phyloP scores from a whole-genome alignment of 1,140 invertebrate genomes.

The Oreohelix idahoensis region DNA sequence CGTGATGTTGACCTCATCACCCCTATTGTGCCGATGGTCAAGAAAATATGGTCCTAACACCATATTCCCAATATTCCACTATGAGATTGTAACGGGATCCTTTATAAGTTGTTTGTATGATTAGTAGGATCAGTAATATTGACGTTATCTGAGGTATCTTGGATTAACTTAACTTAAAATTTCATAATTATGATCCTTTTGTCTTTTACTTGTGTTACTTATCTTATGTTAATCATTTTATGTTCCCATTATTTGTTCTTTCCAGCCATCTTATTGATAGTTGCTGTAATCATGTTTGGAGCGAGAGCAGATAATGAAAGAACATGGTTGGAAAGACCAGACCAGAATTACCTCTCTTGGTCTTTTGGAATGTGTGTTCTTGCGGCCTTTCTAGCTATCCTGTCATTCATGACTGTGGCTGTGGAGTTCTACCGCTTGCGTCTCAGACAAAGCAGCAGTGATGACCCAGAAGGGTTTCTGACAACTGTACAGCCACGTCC shows the following conservation, averaged over 20 bases:
- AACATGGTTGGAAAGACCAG: constrained; percentile 23
- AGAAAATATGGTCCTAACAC: too few relatives aligned
- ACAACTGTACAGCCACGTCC: not conserved
- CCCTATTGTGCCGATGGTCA: too few relatives aligned
- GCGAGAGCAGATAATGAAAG: constrained; percentile 22
- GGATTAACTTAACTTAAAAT: too few relatives aligned
- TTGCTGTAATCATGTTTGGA: constrained; percentile 35
- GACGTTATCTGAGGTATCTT: too few relatives aligned
- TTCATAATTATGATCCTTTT: too few relatives aligned
- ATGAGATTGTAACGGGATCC: too few relatives aligned
- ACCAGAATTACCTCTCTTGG: constrained; percentile 41
- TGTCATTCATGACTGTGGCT: constrained; percentile 4
- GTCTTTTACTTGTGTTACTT: too few relatives aligned
- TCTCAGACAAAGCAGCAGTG: not conserved
- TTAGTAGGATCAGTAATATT: too few relatives aligned
- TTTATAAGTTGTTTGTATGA: too few relatives aligned
- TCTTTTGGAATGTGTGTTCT: constrained; percentile 34
- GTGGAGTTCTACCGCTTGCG: constrained; percentile 21
- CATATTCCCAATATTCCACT: too few relatives aligned
- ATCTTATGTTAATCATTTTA: too few relatives aligned
- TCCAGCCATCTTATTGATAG: constrained; percentile 13
- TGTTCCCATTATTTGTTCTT: not conserved
- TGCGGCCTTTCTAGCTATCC: constrained; percentile 28
- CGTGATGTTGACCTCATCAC: too few relatives aligned
- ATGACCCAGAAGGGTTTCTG: not conserved